phyloP scores from a whole-genome alignment of 2,797 vertebrate species.

The Chanos chanos region DNA sequence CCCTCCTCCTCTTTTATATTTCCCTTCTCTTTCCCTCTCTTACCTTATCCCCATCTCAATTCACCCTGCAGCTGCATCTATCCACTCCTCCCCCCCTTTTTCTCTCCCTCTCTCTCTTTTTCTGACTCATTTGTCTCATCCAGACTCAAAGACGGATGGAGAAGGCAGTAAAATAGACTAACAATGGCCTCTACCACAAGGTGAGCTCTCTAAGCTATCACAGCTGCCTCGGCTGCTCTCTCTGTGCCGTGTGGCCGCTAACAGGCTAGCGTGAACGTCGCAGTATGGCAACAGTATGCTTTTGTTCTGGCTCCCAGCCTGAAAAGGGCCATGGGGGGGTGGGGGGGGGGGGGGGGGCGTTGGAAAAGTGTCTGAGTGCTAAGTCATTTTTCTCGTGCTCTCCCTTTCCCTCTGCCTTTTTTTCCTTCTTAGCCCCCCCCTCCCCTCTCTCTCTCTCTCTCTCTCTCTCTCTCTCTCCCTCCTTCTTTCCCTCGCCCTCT shows the following conservation, averaged over 20 bases:
- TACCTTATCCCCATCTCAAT: constrained; percentile 41
- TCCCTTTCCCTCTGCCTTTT: constrained; percentile 86
- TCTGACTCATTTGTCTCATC: constrained; percentile 78
- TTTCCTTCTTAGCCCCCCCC: constrained; percentile 68
- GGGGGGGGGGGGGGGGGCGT: constrained; percentile 38
- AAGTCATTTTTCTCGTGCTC: constrained; percentile 94
- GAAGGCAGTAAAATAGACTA: constrained; percentile 92
- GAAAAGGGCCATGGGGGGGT: constrained; percentile 69
- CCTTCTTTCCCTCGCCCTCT: constrained; percentile 60
- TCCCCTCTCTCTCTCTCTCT: constrained; percentile 46
- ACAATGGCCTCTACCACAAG: constrained; percentile 98
- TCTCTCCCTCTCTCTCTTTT: constrained; percentile 74
- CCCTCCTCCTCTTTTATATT: constrained; percentile 32
- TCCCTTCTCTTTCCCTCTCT: constrained; percentile 36
- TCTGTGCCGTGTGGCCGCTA: constrained; percentile 41
- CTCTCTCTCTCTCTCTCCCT: constrained; percentile 69
- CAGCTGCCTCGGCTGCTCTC: constrained; percentile 58
- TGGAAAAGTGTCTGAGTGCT: constrained; percentile 61
- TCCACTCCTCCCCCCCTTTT: constrained; percentile 56
- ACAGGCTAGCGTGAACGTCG: constrained; percentile 80
- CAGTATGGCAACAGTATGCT: constrained; percentile 99
- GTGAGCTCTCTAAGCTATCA: constrained; percentile 79
- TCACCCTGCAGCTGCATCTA: constrained; percentile 76
- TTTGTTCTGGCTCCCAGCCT: constrained; percentile 97
- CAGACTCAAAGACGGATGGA: constrained; percentile 92